phyloP scores from a whole-genome alignment of 2,797 vertebrate species.

The Pelodytes ibericus region DNA sequence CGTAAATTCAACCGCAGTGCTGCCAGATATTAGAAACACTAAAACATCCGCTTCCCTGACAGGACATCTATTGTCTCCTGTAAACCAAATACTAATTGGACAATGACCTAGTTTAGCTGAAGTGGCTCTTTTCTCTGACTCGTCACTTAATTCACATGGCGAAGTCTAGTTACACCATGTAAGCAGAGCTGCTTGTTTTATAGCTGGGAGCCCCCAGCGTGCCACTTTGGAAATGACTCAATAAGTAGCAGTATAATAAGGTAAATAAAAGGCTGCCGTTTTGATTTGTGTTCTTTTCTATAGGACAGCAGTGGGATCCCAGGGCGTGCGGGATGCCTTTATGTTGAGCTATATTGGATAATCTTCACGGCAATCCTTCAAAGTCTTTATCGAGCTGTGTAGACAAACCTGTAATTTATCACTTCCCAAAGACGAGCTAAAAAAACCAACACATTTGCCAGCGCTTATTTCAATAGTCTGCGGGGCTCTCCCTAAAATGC shows the following conservation, averaged over 20 bases:
- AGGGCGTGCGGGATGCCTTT: not conserved
- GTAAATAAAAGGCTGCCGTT: constrained; percentile 9
- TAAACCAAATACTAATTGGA: not conserved
- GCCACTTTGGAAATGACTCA: constrained; percentile 3
- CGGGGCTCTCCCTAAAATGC: no score
- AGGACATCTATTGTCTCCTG: constrained; percentile 23
- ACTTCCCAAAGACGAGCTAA: no score
- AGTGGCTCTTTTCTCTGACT: constrained; percentile 9
- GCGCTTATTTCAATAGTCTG: no score
- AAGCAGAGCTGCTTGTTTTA: constrained; percentile 1
- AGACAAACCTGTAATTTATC: no score
- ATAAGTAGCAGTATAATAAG: not conserved
- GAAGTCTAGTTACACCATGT: not conserved
- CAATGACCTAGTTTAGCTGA: constrained; percentile 6
- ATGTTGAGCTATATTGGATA: no score
- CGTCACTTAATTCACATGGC: not conserved
- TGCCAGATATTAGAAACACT: constrained; percentile 24
- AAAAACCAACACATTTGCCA: no score
- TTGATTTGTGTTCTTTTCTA: not conserved
- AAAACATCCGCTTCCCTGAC: constrained; percentile 24
- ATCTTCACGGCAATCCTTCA: no score
- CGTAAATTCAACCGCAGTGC: constrained; percentile 32
- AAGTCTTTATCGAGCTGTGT: no score
- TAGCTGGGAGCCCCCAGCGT: constrained; percentile 7
- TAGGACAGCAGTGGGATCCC: not conserved